These are phyloP conservation scores for Archocentrus centrarchus DNA, from an alignment of 2,113 vertebrate genomes.

Conservation along the genomic window DNA sequence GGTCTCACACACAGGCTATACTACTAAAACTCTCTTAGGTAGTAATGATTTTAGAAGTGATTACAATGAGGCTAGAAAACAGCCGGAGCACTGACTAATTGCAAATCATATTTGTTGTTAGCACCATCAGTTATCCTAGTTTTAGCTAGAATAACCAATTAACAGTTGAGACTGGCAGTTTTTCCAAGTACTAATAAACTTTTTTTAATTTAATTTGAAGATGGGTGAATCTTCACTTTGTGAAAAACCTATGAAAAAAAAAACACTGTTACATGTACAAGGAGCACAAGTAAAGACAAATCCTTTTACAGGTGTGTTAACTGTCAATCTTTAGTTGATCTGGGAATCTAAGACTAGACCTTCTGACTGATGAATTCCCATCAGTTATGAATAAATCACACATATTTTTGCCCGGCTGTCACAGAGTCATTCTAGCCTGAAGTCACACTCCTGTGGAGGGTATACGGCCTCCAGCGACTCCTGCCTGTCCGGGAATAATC, in stretches of 20 bases:
- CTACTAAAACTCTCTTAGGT: neutral
- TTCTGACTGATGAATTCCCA: slow-evolving; percentile 11
- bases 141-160: neutral
- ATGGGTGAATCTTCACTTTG: neutral
- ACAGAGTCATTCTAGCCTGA: slow-evolving; percentile 17
- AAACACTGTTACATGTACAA: neutral
- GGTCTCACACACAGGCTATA: neutral
- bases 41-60: neutral
- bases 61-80: neutral
- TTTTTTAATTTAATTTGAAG: neutral
- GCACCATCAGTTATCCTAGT: neutral
- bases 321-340: neutral
- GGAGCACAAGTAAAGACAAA: neutral
- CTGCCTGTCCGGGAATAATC: slow-evolving; percentile 29
- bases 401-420: neutral
- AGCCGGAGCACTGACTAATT: neutral
- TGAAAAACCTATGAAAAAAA: neutral
- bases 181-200: neutral
- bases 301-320: neutral
- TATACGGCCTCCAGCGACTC: slow-evolving; percentile 14
- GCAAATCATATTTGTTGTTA: neutral
- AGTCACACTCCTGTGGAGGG: neutral
- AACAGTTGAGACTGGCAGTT: neutral
- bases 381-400: slow-evolving; percentile 29
- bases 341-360: neutral